These are phyloP conservation scores for Subanguina moxae DNA, from an alignment of 1,140 invertebrate genomes.

Conservation along the genomic window DNA sequence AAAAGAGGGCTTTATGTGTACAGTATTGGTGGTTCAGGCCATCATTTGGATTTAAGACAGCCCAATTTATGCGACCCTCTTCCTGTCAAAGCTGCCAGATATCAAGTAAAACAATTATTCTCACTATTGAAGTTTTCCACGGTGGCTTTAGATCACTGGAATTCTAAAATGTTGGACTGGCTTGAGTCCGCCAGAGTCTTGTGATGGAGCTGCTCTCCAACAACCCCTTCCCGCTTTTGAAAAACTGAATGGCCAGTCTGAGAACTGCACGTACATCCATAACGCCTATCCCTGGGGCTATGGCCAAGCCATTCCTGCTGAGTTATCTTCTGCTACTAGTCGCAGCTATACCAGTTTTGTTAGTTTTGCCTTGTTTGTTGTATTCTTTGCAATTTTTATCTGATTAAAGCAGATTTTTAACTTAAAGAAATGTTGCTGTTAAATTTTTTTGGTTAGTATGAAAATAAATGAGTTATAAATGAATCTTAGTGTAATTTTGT, in stretches of 20 bases:
- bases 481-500: too few species aligned
- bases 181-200: slow-evolving; percentile 6
- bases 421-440: too few species aligned
- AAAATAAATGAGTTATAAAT: too few species aligned
- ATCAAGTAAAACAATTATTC: slow-evolving; percentile 8
- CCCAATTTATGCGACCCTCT: slow-evolving; percentile 47
- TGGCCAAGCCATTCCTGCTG: not conserved
- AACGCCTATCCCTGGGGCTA: not conserved
- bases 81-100: slow-evolving; percentile 36
- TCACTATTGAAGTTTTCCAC: not conserved
- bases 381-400: too few species aligned
- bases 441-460: too few species aligned
- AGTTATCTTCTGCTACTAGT: too few species aligned
- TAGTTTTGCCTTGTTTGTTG: too few species aligned
- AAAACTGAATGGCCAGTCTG: not conserved
- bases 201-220: slow-evolving; percentile 2
- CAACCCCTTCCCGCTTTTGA: not conserved
- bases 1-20: slow-evolving; percentile 56
- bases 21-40: slow-evolving; percentile 72
- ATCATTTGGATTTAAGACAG: slow-evolving; percentile 54
- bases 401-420: too few species aligned
- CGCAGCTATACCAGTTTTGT: too few species aligned
- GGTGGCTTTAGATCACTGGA: not conserved
- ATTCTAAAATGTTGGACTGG: slow-evolving; percentile 11
- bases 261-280: not conserved